Evolutionary conservation across 2,113 vertebrate genomes (phyloP).

Genomic region (Pipra filicauda): DNA sequence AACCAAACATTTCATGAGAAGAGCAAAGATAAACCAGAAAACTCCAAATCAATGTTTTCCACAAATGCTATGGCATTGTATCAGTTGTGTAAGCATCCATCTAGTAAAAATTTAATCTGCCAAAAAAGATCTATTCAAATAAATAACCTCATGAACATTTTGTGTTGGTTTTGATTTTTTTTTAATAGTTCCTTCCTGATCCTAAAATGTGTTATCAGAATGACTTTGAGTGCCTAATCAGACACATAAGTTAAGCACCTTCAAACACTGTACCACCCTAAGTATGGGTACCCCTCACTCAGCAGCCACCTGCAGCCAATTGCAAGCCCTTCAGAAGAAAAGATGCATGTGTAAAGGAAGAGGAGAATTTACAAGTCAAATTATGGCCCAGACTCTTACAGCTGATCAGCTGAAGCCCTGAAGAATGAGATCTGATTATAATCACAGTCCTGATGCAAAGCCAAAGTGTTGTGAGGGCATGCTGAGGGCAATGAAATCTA

Average conservation of each 20-base stretch:
- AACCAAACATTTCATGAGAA: background rate
- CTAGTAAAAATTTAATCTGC: background rate
- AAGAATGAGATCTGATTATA: slow-evolving; percentile 68
- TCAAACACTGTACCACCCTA: background rate
- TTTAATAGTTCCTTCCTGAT: slow-evolving; percentile 17
- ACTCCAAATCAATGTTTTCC: background rate
- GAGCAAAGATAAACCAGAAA: background rate
- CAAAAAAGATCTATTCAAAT: background rate
- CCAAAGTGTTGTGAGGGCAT: slow-evolving; percentile 35
- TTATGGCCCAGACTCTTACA: slow-evolving; percentile 21
- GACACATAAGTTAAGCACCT: slow-evolving; percentile 33
- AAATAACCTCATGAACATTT: background rate
- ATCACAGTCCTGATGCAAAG: slow-evolving; percentile 45
- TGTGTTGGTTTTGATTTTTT: background rate
- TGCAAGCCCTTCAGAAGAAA: slow-evolving; percentile 47
- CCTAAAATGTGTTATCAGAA: background rate
- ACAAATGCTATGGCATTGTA: background rate
- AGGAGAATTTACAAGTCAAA: slow-evolving; percentile 62
- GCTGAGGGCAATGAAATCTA: slow-evolving; percentile 21
- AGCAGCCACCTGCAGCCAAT: slow-evolving; percentile 55
- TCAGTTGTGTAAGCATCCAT: background rate
- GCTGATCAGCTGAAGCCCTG: slow-evolving; percentile 40
- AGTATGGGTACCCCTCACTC: background rate
- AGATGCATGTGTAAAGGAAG: slow-evolving; percentile 43
- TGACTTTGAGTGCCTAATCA: slow-evolving; percentile 37